Evolutionary conservation across 2,888 invertebrate species (phyloP), one percentile per base, ranked within the genome.

Genomic region (Caenorhabditis imperialis): DNA sequence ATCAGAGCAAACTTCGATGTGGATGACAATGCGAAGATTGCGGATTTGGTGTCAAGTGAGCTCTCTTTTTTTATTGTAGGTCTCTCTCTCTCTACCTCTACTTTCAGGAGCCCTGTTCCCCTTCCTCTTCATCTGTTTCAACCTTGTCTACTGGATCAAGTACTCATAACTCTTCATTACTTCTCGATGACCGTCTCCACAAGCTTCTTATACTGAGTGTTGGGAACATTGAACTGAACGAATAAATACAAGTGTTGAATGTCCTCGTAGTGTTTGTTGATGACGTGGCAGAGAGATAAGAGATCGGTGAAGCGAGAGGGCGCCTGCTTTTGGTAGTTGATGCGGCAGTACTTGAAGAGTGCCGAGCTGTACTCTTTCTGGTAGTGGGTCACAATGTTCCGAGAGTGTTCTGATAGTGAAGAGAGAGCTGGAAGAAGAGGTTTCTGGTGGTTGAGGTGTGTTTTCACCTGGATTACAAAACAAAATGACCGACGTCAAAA

Each of bases 31-130:
- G 84, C 84, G 4, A 85, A 86, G 62, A 65, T 79, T 60, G 85
- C 85, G 1, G 85, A 85, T 63, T 79, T 86, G 45, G 47, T 86
- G 38, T 86, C 85, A 23, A 67, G 85, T 82, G 44, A 63, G 30
- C 30, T 30, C 6, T 30, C 30, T 10, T 10, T 30, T 30, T 30
- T 30, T 30, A 6, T 6, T 30, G 7, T 30, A 10, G 7, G 30
- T 30, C 30, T 30, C 30, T 30, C 10, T 22, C 20, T 3, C 37
- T 44, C 12, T 42, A 25, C 5, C 5, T 2, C 14, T 20, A 16
- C 27, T 67, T 81, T 30, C 61, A 81, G 79, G 82, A 73, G 58
- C 79, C 18, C 37, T 75, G 14, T 83, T 83, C 40, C 86, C 86
- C 1, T 25, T 74, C 18, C 47, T 77, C 8, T 86, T 86, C 54